These are phyloP conservation scores for Hemiscyllium ocellatum DNA, from an alignment of 2,113 vertebrate genomes.

Conservation along the genomic window DNA sequence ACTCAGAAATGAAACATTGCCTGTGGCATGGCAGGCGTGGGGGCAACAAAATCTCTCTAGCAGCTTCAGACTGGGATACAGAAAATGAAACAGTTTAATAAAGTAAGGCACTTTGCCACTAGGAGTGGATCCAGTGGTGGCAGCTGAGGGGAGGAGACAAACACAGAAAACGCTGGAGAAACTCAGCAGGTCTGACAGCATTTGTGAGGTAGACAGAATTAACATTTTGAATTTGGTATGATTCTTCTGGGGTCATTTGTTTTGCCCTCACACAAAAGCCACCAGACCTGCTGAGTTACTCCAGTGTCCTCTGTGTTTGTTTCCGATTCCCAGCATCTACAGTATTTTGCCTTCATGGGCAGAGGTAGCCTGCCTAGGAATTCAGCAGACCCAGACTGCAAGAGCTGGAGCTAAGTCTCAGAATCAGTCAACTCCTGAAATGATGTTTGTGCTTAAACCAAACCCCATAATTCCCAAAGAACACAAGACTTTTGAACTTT, in stretches of 20 bases:
- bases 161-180: too few relatives aligned
- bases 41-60: not conserved
- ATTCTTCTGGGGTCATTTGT: too few relatives aligned
- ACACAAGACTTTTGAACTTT: not conserved
- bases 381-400: not conserved
- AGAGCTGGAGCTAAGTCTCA: not conserved
- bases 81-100: not conserved
- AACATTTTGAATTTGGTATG: too few relatives aligned
- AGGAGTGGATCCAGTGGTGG: not conserved
- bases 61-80: not conserved
- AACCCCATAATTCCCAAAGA: not conserved
- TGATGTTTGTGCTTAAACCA: not conserved
- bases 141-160: not conserved
- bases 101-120: not conserved
- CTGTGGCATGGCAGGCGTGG: not conserved
- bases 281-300: too few relatives aligned
- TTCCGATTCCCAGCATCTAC: too few relatives aligned
- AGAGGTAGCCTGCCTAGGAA: not conserved
- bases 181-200: too few relatives aligned
- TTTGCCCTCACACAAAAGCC: too few relatives aligned
- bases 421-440: not conserved
- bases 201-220: too few relatives aligned
- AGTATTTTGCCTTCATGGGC: not conserved
- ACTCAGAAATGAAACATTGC: not conserved
- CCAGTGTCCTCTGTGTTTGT: too few relatives aligned